Evolutionary conservation across 2,113 vertebrate genomes (phyloP).

Genomic region (Polypterus senegalus): DNA sequence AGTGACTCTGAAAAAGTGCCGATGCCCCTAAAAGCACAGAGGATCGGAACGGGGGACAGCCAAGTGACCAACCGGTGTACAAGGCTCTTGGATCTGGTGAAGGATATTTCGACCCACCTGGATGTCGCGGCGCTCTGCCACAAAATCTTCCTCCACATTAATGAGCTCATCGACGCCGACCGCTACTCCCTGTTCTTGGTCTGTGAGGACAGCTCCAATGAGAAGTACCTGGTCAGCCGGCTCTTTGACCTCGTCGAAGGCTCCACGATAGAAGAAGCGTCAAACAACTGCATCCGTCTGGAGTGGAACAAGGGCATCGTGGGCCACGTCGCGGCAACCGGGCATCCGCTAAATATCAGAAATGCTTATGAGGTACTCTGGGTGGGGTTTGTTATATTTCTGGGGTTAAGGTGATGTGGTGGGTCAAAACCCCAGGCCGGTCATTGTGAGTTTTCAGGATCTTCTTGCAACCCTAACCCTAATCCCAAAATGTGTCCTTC

Average conservation of each 20-base stretch:
- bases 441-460: too few species aligned
- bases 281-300: slow-evolving; percentile 79
- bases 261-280: slow-evolving; percentile 85
- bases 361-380: slow-evolving; percentile 80
- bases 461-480: too few species aligned
- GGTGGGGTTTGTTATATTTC: too few species aligned
- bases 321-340: slow-evolving; percentile 83
- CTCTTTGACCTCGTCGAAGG: slow-evolving; percentile 92
- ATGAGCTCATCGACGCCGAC: slow-evolving; percentile 82
- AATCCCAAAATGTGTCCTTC: too few species aligned
- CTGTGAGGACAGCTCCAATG: slow-evolving; percentile 88
- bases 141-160: slow-evolving; percentile 93
- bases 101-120: slow-evolving; percentile 90
- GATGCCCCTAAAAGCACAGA: slow-evolving; percentile 55
- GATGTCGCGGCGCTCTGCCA: slow-evolving; percentile 91
- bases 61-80: slow-evolving; percentile 56
- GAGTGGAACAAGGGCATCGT: slow-evolving; percentile 98
- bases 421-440: too few species aligned
- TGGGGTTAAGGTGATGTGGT: too few species aligned
- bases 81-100: slow-evolving; percentile 83
- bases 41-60: slow-evolving; percentile 46
- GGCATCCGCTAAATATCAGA: slow-evolving; percentile 85
- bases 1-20: slow-evolving; percentile 64
- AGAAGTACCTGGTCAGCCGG: slow-evolving; percentile 83
- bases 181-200: slow-evolving; percentile 93